Conservation (phyloP, 2,113 vertebrate genomes). For the Cynoglossus semilaevis region DNA sequence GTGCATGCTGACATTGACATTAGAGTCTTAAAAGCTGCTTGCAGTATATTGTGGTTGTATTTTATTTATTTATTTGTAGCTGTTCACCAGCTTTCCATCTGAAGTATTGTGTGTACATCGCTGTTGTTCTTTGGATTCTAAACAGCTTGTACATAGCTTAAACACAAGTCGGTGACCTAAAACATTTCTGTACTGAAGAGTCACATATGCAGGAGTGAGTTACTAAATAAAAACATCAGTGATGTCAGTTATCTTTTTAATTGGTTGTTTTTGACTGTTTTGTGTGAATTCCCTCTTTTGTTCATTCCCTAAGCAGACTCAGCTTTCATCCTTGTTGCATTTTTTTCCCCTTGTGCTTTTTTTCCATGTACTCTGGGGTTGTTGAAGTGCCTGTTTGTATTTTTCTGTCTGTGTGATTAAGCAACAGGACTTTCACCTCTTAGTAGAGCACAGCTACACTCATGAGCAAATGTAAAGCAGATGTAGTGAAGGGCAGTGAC, state of each 20-base stretch:
- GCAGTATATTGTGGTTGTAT: too few relatives aligned
- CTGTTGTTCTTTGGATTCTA: too few relatives aligned
- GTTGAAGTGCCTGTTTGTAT: background rate
- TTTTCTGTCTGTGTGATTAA: background rate
- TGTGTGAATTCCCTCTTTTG: background rate
- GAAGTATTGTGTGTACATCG: too few relatives aligned
- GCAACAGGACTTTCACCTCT: conserved; percentile 17
- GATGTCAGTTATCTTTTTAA: background rate
- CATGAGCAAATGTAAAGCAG: conserved; percentile 46
- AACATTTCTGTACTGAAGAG: background rate
- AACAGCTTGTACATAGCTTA: too few relatives aligned
- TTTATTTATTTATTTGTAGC: too few relatives aligned
- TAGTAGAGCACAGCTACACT: conserved; percentile 2
- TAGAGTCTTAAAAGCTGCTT: too few relatives aligned
- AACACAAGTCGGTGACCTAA: too few relatives aligned
- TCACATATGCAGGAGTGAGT: too few relatives aligned
- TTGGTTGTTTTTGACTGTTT: background rate
- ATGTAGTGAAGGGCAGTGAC: conserved; percentile 35
- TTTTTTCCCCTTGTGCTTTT: background rate
- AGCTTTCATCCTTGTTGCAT: conserved; percentile 4
- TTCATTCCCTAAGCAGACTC: background rate
- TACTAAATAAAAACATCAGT: too few relatives aligned
- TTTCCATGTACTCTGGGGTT: background rate
- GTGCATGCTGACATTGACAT: too few relatives aligned
- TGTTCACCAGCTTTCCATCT: too few relatives aligned